Conservation (phyloP, 2,113 vertebrate genomes). For the Hymenochirus boettgeri region DNA sequence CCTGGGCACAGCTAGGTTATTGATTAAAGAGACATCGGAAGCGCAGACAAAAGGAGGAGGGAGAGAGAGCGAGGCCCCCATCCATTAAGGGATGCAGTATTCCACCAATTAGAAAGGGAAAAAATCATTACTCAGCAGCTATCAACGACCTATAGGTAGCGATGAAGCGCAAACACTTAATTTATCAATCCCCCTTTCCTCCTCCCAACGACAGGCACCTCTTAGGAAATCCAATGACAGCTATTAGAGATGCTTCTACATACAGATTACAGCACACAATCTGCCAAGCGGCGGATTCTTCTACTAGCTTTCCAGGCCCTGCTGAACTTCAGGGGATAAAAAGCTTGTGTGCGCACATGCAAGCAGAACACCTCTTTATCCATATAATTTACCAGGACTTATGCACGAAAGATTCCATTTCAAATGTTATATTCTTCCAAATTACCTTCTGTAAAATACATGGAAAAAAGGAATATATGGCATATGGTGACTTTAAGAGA, state of each 20-base stretch:
- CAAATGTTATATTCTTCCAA: too few relatives aligned
- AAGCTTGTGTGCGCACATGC: constrained; percentile 22
- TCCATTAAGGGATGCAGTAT: constrained; percentile 74
- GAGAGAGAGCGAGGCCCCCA: constrained; percentile 60
- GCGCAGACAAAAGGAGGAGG: constrained; percentile 50
- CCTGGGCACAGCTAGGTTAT: constrained; percentile 67
- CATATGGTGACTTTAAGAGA: too few relatives aligned
- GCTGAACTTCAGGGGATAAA: constrained; percentile 28
- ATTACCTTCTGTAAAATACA: too few relatives aligned
- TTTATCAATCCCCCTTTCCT: constrained; percentile 48
- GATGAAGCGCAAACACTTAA: constrained; percentile 63
- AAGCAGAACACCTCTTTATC: constrained; percentile 3
- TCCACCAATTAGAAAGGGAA: constrained; percentile 77
- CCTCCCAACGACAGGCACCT: constrained; percentile 51
- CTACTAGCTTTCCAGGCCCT: constrained; percentile 50
- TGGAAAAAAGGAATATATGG: too few relatives aligned
- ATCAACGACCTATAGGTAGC: constrained; percentile 65
- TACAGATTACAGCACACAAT: constrained; percentile 58
- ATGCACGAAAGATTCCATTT: too few relatives aligned
- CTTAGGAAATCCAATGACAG: constrained; percentile 68
- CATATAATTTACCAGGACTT: too few relatives aligned
- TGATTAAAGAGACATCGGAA: constrained; percentile 73
- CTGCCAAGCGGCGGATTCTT: constrained; percentile 71
- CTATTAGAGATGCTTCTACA: constrained; percentile 71
- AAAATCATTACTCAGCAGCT: constrained; percentile 76